Percentiles rank a stretch among this genome's conserved stretches.
phyloP scores from a whole-genome alignment of 2,888 invertebrate genomes.

The Zygogramma bicolorata region DNA sequence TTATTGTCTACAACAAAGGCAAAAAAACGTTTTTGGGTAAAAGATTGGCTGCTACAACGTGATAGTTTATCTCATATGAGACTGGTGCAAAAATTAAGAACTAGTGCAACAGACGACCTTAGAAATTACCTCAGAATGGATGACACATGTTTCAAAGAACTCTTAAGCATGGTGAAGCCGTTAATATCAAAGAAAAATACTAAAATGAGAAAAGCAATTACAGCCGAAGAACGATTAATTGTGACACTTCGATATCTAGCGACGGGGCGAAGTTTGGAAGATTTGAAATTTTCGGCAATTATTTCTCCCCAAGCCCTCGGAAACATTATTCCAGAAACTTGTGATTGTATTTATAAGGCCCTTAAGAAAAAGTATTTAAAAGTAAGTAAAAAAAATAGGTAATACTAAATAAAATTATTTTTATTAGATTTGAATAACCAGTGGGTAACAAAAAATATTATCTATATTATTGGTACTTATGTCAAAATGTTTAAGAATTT shows the following conservation, averaged over 20 bases:
- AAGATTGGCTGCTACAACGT: slow-evolving; percentile 30
- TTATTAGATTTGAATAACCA: too few relatives aligned
- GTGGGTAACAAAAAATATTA: too few relatives aligned
- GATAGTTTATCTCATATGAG: slow-evolving; percentile 28
- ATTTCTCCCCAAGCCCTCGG: neutral
- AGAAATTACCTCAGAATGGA: slow-evolving; percentile 16
- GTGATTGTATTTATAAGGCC: neutral
- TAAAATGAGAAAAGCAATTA: too few relatives aligned
- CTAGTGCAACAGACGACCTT: slow-evolving; percentile 20
- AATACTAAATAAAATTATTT: too few relatives aligned
- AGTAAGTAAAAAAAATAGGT: too few relatives aligned
- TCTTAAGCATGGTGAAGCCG: too few relatives aligned
- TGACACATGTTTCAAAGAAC: too few relatives aligned
- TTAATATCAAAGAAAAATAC: too few relatives aligned
- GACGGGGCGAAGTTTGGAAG: slow-evolving; percentile 13
- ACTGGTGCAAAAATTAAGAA: slow-evolving; percentile 19
- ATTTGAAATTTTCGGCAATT: too few relatives aligned
- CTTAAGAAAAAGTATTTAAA: too few relatives aligned
- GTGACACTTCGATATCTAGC: slow-evolving; percentile 20
- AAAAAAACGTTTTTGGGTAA: slow-evolving; percentile 21
- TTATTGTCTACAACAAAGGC: slow-evolving; percentile 6
- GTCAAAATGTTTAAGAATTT: too few relatives aligned
- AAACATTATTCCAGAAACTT: neutral
- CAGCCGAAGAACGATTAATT: slow-evolving; percentile 13
- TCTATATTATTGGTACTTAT: too few relatives aligned